Evolutionary conservation across 2,797 vertebrate genomes (phyloP).

Genomic region (Phoeniculus purpureus): DNA sequence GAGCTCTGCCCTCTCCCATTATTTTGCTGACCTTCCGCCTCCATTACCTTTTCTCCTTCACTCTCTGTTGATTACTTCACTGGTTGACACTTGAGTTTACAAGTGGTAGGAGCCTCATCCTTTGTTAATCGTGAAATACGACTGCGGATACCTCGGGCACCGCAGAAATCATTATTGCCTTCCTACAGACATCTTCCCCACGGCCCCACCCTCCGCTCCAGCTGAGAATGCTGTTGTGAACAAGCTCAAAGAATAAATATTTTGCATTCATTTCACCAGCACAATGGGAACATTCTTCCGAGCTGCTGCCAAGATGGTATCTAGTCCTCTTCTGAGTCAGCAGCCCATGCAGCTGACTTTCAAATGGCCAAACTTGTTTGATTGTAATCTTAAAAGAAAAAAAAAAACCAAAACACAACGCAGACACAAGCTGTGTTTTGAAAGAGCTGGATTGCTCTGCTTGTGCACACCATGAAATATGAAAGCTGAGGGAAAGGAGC

Average conservation of each 20-base stretch:
- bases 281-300: slow-evolving; percentile 55
- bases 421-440: slow-evolving; percentile 3
- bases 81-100: background rate
- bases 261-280: slow-evolving; percentile 55
- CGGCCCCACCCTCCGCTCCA: slow-evolving; percentile 26
- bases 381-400: slow-evolving; percentile 41
- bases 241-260: slow-evolving; percentile 45
- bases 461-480: background rate
- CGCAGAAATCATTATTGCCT: slow-evolving; percentile 21
- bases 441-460: background rate
- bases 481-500: background rate
- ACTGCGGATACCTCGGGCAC: background rate
- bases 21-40: background rate
- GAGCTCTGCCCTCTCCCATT: background rate
- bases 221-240: slow-evolving; percentile 61
- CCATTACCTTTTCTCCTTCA: background rate
- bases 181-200: slow-evolving; percentile 10
- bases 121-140: slow-evolving; percentile 40
- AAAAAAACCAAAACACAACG: background rate
- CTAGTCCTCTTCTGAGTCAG: slow-evolving; percentile 39
- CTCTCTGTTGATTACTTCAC: background rate
- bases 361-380: slow-evolving; percentile 49
- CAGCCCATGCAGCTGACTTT: slow-evolving; percentile 69
- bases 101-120: background rate
- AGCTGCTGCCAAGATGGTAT: slow-evolving; percentile 37